A percentile compares a stretch with the other conserved stretches of the same genome.
phyloP scores from a whole-genome alignment of 1,140 invertebrate genomes.

The Macrosteles quadrilineatus region DNA sequence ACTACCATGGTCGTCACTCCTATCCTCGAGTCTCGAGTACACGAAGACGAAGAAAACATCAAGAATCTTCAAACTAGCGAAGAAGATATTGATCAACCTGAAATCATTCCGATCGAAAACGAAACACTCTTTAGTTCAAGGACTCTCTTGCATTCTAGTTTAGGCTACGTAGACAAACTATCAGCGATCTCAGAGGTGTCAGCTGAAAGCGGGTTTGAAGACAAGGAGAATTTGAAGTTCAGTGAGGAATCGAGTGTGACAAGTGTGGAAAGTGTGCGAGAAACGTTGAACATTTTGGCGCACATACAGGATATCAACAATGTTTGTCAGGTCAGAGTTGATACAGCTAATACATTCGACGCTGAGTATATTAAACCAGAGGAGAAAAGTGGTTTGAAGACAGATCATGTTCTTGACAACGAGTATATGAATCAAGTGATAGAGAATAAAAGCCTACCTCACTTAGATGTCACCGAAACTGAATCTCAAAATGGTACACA shows the following conservation, averaged over 20 bases:
- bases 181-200: slow-evolving; percentile 19
- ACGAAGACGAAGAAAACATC: not conserved
- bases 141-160: not conserved
- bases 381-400: too few relatives aligned
- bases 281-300: slow-evolving; percentile 5
- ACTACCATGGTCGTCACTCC: slow-evolving; percentile 13
- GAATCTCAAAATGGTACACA: too few relatives aligned
- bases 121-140: not conserved
- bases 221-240: not conserved
- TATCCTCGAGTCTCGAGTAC: not conserved
- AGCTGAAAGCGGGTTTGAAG: slow-evolving; percentile 3
- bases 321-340: too few relatives aligned
- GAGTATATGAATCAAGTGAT: too few relatives aligned
- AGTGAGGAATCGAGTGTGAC: not conserved
- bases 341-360: too few relatives aligned
- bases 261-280: not conserved
- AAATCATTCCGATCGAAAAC: slow-evolving; percentile 2
- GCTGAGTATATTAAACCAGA: too few relatives aligned
- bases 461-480: too few relatives aligned
- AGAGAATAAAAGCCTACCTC: too few relatives aligned
- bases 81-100: not conserved
- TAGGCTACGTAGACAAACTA: slow-evolving; percentile 7
- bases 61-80: not conserved
- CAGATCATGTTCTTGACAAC: too few relatives aligned
- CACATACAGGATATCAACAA: slow-evolving; percentile 18